Evolutionary conservation across 2,797 vertebrate genomes (phyloP), one percentile per base, ranked within the genome.

Genomic region (Sitta carolinensis): DNA sequence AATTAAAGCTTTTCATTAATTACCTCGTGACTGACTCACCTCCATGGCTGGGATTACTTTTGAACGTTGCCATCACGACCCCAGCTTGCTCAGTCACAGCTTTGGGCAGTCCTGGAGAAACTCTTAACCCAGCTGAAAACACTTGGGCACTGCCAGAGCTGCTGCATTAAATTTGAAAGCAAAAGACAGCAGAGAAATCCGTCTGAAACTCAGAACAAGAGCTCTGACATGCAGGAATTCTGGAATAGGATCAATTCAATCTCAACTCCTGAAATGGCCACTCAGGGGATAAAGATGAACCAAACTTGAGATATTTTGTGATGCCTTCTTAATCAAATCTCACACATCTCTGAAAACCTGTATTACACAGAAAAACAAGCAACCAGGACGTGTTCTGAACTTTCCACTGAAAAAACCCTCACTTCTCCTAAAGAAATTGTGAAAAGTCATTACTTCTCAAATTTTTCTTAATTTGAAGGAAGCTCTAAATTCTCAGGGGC

Each of bases 1-100:
- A 75, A 23, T 38, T 5, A 45, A 62, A 11, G 7, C 8, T 66
- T 82, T 4, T 16, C 51, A 66, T 57, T n/a, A 77, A 20, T 43
- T 11, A 11, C n/a, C 82, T 57, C 14, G 0, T 32, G n/a, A 11
- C 6, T 36, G 2, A n/a, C 5, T 57, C 26, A 26, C 32, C 32
- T 64, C 64, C 61, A 21, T 2, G 50, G 1, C 13, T 30, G 47
- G 14, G 55, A 50, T 30, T 15, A 1, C 10, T 59, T 88, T 36
- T 18, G 15, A 55, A 32, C 22, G 2, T 25, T 20, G 40, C 5
- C 5, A 75, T 51, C 67, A 23, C 2, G 0, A 67, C 40, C 51
- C 58, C 18, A 22, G 1, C 30, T 3, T 8, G 47, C 70, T 89
- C 86, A 73, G 48, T 3, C 64, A 3, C 74, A 34, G 2, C 19